Evolutionary conservation across 2,797 vertebrate species (phyloP).

Genomic region (Acrocephalus scirpaceus): DNA sequence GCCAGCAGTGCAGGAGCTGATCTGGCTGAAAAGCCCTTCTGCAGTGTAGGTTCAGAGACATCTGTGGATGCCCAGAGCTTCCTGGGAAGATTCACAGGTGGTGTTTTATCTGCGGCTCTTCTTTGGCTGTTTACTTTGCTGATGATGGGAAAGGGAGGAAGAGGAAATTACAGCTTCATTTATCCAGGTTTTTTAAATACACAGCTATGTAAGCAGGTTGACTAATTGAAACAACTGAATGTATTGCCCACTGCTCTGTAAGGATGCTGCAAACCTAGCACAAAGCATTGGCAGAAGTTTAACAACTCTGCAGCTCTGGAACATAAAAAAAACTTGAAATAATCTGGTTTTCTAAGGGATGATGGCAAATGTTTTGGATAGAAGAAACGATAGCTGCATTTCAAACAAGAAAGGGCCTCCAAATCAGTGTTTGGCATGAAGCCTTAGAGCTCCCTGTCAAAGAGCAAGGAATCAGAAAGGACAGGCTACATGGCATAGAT

Average conservation of each 20-base stretch:
- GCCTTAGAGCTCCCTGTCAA: background rate
- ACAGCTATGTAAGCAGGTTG: constrained; percentile 52
- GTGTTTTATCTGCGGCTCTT: background rate
- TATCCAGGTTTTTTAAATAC: constrained; percentile 50
- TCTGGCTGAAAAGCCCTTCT: background rate
- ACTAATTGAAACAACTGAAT: constrained; percentile 40
- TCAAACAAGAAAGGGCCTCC: background rate
- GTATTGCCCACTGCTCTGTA: background rate
- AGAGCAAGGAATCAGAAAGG: background rate
- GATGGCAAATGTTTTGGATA: background rate
- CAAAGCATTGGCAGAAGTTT: background rate
- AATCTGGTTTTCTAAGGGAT: background rate
- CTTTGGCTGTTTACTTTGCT: constrained; percentile 33
- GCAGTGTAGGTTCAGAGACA: background rate
- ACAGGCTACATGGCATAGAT: background rate
- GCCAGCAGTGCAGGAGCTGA: background rate
- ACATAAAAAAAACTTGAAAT: background rate
- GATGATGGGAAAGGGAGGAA: background rate
- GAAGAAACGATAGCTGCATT: background rate
- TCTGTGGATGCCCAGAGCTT: background rate
- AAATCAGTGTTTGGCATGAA: background rate
- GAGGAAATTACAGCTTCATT: constrained; percentile 22
- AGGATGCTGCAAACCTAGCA: background rate
- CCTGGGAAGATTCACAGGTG: background rate
- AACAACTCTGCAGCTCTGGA: background rate